Conservation (phyloP, 1,140 invertebrate species). For the Dicyema japonicum region DNA sequence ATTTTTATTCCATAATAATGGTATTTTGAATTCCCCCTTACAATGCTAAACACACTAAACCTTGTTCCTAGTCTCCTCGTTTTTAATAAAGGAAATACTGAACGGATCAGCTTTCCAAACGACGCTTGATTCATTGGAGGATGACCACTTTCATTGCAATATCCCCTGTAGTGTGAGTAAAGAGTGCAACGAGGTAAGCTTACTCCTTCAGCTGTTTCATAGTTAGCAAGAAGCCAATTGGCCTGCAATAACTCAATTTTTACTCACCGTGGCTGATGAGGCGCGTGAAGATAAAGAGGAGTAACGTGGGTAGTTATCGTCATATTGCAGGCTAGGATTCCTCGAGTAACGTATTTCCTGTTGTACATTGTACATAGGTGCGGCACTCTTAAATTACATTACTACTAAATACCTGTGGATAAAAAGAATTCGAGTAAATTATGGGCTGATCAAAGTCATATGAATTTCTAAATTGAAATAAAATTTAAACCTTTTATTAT, state of each 20-base stretch:
- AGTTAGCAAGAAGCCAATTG: conserved; percentile 83
- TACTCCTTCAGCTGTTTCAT: conserved; percentile 82
- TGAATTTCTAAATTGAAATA: too few species aligned
- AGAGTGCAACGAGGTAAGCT: conserved; percentile 70
- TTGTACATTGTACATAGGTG: too few species aligned
- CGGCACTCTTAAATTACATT: too few species aligned
- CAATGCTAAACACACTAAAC: conserved; percentile 20
- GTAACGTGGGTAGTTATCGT: too few species aligned
- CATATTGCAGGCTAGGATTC: too few species aligned
- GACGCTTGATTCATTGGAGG: conserved; percentile 93
- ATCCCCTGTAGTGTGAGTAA: conserved; percentile 73
- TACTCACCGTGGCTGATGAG: too few species aligned
- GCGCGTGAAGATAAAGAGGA: too few species aligned
- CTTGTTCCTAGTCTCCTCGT: conserved; percentile 65
- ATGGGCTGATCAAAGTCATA: too few species aligned
- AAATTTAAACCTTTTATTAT: too few species aligned
- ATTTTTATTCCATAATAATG: conserved; percentile 96
- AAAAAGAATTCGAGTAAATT: too few species aligned
- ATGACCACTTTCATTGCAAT: conserved; percentile 62
- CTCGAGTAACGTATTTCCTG: too few species aligned
- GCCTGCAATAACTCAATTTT: conserved; percentile 40
- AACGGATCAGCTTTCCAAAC: conserved; percentile 87
- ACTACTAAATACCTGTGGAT: too few species aligned
- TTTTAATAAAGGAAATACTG: conserved; percentile 67
- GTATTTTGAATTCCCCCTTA: conserved; percentile 88